Evolutionary conservation across 2,888 invertebrate genomes (phyloP).

Genomic region (Microplitis manilae): DNA sequence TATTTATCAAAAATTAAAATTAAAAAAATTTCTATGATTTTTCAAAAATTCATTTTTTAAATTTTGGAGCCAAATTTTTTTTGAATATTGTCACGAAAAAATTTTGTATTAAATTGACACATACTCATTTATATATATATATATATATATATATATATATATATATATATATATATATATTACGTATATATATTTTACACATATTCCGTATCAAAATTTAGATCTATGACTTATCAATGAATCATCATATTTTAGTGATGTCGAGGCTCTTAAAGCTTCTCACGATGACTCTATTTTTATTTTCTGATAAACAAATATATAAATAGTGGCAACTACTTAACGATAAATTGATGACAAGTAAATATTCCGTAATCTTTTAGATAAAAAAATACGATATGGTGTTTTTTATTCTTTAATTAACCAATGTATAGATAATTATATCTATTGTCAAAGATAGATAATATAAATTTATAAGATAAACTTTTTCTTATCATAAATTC

Average conservation of each 20-base stretch:
- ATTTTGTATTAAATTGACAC: too few relatives aligned
- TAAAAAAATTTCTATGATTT: too few relatives aligned
- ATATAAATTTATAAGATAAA: background rate
- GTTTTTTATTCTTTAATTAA: background rate
- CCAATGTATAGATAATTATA: background rate
- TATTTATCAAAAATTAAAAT: too few relatives aligned
- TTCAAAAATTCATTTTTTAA: too few relatives aligned
- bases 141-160: too few relatives aligned
- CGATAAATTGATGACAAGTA: conserved; percentile 6
- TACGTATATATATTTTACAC: too few relatives aligned
- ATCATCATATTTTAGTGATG: background rate
- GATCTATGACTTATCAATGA: background rate
- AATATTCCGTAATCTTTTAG: conserved; percentile 2
- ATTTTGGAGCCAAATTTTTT: too few relatives aligned
- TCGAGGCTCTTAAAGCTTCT: background rate
- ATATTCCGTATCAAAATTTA: too few relatives aligned
- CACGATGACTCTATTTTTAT: background rate
- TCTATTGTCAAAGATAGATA: background rate
- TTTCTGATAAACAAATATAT: background rate
- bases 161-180: too few relatives aligned
- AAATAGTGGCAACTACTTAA: conserved; percentile 6
- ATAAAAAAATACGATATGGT: conserved; percentile 1
- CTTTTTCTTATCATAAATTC: background rate
- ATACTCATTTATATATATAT: too few relatives aligned
- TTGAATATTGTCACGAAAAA: too few relatives aligned